phyloP scores from a whole-genome alignment of 92 coral and sea anemone species.

The Plumapathes pennacea region DNA sequence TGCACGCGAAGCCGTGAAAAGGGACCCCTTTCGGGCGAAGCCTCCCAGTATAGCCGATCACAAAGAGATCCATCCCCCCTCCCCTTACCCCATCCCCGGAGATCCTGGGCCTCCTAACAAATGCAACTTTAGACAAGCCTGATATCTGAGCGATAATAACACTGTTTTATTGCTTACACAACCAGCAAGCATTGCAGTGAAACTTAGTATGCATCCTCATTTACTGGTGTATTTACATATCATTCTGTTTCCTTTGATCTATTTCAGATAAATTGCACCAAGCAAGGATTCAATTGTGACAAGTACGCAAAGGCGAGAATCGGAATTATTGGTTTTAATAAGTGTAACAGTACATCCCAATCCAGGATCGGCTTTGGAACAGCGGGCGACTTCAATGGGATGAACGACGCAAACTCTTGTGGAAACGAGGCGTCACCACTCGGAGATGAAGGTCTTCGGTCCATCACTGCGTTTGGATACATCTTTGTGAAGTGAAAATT shows the following conservation, averaged over 20 bases:
- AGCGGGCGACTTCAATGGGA: constrained; percentile 22
- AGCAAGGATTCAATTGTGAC: constrained; percentile 67
- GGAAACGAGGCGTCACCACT: constrained; percentile 57
- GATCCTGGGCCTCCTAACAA: too few species aligned
- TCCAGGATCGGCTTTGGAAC: constrained; percentile 83
- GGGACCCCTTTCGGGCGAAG: too few species aligned
- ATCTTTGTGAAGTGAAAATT: constrained; percentile 54
- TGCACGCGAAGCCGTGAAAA: too few species aligned
- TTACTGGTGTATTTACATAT: too few species aligned
- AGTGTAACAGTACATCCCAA: not conserved
- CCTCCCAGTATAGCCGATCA: too few species aligned
- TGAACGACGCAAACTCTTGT: constrained; percentile 49
- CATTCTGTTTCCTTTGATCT: not conserved
- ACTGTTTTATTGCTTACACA: too few species aligned
- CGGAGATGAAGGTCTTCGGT: not conserved
- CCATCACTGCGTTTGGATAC: constrained; percentile 67
- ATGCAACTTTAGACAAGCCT: too few species aligned
- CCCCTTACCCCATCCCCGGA: too few species aligned
- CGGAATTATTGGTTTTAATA: constrained; percentile 54
- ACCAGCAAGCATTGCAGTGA: too few species aligned
- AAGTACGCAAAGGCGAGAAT: constrained; percentile 61
- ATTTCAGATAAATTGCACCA: constrained; percentile 43
- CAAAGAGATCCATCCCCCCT: too few species aligned
- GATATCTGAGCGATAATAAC: too few species aligned
- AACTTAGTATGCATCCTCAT: too few species aligned